Percentiles rank a stretch among this genome's conserved stretches.
phyloP scores from a whole-genome alignment of 2,888 invertebrate species.

The Coenonympha glycerion region DNA sequence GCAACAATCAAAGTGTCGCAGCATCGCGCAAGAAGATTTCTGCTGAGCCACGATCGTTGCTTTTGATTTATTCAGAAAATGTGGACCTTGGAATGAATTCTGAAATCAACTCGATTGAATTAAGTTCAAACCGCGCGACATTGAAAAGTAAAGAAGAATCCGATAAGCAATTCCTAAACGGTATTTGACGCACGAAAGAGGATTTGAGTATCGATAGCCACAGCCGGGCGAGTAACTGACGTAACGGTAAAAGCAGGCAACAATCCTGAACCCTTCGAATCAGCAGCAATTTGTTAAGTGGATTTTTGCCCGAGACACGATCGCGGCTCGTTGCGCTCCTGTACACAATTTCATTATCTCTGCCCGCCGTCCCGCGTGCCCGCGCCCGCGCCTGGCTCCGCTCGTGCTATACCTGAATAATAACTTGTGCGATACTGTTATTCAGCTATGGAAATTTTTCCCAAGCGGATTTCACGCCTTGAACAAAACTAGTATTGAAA shows the following conservation, averaged over 20 bases:
- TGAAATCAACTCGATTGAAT: no score
- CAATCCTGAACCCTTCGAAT: constrained; percentile 75
- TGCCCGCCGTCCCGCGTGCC: constrained; percentile 62
- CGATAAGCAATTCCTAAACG: background rate
- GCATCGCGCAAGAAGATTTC: no score
- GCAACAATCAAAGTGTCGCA: no score
- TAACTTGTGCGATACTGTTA: constrained; percentile 66
- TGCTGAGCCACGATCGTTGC: no score
- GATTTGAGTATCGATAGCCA: constrained; percentile 64
- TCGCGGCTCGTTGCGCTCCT: constrained; percentile 74
- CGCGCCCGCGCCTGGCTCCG: no score
- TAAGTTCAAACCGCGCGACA: no score
- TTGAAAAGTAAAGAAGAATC: no score
- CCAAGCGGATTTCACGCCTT: constrained; percentile 19
- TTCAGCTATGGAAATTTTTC: constrained; percentile 58
- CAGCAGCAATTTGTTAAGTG: constrained; percentile 78
- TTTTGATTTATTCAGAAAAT: no score
- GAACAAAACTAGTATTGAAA: constrained; percentile 20
- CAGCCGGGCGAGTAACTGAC: constrained; percentile 68
- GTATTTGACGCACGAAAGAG: constrained; percentile 15
- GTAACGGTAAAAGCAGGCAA: constrained; percentile 70
- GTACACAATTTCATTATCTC: constrained; percentile 76
- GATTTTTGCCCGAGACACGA: constrained; percentile 77
- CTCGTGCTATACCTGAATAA: constrained; percentile 63
- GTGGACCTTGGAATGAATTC: no score